Evolutionary conservation across 2,888 invertebrate species (phyloP), one percentile per base, ranked within the genome.

Genomic region (Drosophila melanosoma): DNA sequence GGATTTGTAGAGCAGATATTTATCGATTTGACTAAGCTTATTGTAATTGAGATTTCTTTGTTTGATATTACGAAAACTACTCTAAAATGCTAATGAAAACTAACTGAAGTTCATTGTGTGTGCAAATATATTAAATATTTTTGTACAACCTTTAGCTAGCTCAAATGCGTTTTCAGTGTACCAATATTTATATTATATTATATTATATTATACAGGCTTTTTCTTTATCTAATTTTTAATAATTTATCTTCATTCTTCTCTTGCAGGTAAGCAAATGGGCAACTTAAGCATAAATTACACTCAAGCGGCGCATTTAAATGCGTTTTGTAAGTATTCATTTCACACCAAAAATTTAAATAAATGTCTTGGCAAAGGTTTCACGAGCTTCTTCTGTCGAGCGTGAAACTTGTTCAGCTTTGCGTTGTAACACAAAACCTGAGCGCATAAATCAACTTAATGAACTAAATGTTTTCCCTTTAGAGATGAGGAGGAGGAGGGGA

Each of bases 381-480:
- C 40, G 20, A 35, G 48, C 35, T 11, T 1, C 56, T 73, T 60
- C 29, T 6, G 4, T 29, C 17, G 36, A 60, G 56, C 45, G 29
- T 36, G 20, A 53, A 63, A 69, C 64, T 59, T 57, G 48, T 64
- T 49, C 36, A 29, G 36, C 23, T 32, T 15, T 42, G 29, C 45
- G 38, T 49, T 58, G 66, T 32, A 58, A 66, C 33, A 33, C 66
- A 58, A 72, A 57, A 53, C 62, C 53, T 8, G n/a, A 29, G 60
- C 38, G 20, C 60, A 74, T 79, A 81, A 79, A 79, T 81, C 81
- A 81, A 69, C 59, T 65, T 73, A 76, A 81, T 80, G 73, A 73
- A 79, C 74, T 69, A 32, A 42, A 35, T 26, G n/a, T 29, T 23
- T 40, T 33, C 12, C 35, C 35, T 8, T 42, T 5, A 5, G 6